phyloP scores from a whole-genome alignment of 92 coral and sea anemone species.

The Phenganax subtilis region DNA sequence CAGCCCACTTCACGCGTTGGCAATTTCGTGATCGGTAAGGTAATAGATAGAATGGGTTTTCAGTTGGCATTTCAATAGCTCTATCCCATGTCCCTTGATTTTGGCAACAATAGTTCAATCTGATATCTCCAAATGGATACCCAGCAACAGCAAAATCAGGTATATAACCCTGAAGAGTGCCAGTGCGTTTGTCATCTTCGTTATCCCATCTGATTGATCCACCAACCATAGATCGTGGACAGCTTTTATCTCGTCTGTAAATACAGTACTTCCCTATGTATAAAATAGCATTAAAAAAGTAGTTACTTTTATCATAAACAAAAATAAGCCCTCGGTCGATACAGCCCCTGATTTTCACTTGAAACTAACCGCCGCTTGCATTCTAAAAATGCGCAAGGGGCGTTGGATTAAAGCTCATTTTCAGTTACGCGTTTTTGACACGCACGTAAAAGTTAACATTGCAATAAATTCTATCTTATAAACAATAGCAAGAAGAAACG shows the following conservation, averaged over 20 bases:
- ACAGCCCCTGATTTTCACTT: background rate
- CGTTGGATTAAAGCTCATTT: no score
- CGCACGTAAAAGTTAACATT: no score
- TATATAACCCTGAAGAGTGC: conserved; percentile 38
- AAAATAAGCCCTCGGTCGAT: background rate
- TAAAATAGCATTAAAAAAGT: background rate
- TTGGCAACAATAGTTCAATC: conserved; percentile 19
- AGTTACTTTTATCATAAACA: background rate
- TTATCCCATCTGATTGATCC: conserved; percentile 64
- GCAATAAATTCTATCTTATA: no score
- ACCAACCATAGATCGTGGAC: conserved; percentile 49
- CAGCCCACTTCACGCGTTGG: conserved; percentile 29
- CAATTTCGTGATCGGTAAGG: conserved; percentile 20
- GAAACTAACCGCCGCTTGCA: background rate
- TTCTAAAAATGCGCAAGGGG: no score
- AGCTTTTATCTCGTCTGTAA: conserved; percentile 44
- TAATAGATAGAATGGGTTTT: conserved; percentile 26
- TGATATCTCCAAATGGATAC: conserved; percentile 17
- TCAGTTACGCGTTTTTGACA: no score
- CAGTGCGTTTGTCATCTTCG: conserved; percentile 39
- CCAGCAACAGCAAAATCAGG: conserved; percentile 52
- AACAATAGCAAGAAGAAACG: no score
- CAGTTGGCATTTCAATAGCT: conserved; percentile 20
- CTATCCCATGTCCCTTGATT: conserved; percentile 14
- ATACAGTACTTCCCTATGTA: conserved; percentile 66